Evolutionary conservation across 92 coral and sea anemone genomes (phyloP).

Genomic region (Nematostella vectensis): DNA sequence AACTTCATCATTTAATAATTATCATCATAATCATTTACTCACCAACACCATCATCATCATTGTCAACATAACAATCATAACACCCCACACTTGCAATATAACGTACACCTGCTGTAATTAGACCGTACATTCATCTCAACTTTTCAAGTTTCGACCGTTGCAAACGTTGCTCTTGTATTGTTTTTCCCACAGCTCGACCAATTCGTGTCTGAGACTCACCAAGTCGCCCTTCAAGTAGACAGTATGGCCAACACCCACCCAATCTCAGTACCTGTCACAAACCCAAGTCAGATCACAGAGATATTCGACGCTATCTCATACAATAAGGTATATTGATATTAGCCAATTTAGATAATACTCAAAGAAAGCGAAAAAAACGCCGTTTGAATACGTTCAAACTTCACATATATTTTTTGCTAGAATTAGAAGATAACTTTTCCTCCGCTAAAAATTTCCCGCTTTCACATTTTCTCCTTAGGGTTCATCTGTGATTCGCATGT

Average conservation of each 20-base stretch:
- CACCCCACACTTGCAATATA: too few species aligned
- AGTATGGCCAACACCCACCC: conserved; percentile 90
- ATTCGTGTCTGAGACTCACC: conserved; percentile 78
- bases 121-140: too few species aligned
- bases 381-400: neutral
- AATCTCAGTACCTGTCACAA: conserved; percentile 77
- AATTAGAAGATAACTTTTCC: neutral
- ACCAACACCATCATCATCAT: too few species aligned
- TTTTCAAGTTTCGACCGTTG: too few species aligned
- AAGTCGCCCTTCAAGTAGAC: conserved; percentile 82
- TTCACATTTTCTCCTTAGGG: too few species aligned
- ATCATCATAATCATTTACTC: too few species aligned
- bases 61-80: too few species aligned
- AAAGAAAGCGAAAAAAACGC: neutral
- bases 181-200: conserved; percentile 95
- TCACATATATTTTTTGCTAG: neutral
- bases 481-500: conserved; percentile 98
- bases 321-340: conserved; percentile 54
- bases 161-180: too few species aligned
- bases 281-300: conserved; percentile 90
- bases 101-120: too few species aligned
- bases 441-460: too few species aligned
- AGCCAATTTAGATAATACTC: too few species aligned
- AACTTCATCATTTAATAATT: too few species aligned
- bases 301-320: conserved; percentile 85